These are phyloP conservation scores for Anolis apletophallus DNA, from an alignment of 2,797 vertebrate genomes.

Conservation along the genomic window DNA sequence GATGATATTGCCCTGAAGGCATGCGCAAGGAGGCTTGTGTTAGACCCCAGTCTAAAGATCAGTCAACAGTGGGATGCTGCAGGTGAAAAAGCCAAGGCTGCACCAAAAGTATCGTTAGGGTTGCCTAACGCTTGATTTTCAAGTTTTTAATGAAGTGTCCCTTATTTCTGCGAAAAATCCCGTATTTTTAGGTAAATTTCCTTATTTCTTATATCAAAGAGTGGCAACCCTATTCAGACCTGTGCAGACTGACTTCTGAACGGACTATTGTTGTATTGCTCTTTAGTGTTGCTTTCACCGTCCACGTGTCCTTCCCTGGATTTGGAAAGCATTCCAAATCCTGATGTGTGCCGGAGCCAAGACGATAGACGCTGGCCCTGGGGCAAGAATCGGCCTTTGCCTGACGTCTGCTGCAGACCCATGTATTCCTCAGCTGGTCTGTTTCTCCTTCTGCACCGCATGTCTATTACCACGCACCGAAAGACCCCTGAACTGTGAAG, in stretches of 20 bases:
- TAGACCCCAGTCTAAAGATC: too few species aligned
- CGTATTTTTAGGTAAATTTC: too few species aligned
- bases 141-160: too few species aligned
- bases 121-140: too few species aligned
- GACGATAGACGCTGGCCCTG: background rate
- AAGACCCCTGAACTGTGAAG: slow-evolving; percentile 9
- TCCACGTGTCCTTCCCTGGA: background rate
- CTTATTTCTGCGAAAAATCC: too few species aligned
- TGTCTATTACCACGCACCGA: background rate
- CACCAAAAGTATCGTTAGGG: too few species aligned
- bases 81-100: too few species aligned
- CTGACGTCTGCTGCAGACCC: background rate
- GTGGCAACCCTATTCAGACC: too few species aligned
- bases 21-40: too few species aligned
- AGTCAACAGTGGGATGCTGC: too few species aligned
- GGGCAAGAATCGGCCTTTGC: background rate
- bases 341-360: background rate
- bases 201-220: too few species aligned
- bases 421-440: background rate
- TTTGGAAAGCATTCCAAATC: background rate
- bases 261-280: background rate
- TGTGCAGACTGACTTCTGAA: background rate
- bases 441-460: background rate
- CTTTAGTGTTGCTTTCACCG: background rate
- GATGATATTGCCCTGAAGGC: too few species aligned